Evolutionary conservation across 2,888 invertebrate species (phyloP), one percentile per base, ranked within the genome.

Genomic region (Apoda limacodes): DNA sequence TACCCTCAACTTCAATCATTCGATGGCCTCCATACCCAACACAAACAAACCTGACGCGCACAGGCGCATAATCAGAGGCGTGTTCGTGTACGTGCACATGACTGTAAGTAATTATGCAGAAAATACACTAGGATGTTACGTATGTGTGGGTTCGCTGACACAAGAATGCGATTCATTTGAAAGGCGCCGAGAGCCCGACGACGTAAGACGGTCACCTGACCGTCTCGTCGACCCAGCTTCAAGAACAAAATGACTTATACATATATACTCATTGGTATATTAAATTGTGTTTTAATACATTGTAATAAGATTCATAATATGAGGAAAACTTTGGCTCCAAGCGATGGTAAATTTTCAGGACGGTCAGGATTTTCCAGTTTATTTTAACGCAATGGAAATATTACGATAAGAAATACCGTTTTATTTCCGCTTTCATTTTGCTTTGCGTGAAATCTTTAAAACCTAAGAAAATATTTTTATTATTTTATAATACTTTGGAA

Each of bases 151-250:
- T n/a, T n/a, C n/a, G 17, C 31, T 42, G 33, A 37, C 45, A 35
- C 46, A 62, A 64, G 65, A 65, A 69, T 66, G 62, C 62, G 56
- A 65, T 68, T 69, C 58, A 61, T 62, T 70, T 69, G 58, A 64
- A 62, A 66, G 58, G 66, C 57, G 60, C 55, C 56, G 55, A 52
- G 59, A 50, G 50, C 52, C 50, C 47, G 48, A 46, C 51, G 46
- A 64, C 62, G 60, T 62, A 63, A 63, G 48, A 61, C 57, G 58
- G 67, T 67, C 69, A 71, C 64, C 62, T 70, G 71, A 71, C 61
- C 55, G 61, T 53, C 54, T 52, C 48, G 48, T 42, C 48, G 43
- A 43, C 40, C 44, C 39, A 27, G 12, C 28, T 15, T 29, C 15
- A 29, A 26, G 9, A 32, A 22, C 36, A 21, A 34, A 36, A 39